These are phyloP conservation scores for Dicerorhinus sumatrensis DNA, from an alignment of 2,113 vertebrate genomes.

Conservation along the genomic window DNA sequence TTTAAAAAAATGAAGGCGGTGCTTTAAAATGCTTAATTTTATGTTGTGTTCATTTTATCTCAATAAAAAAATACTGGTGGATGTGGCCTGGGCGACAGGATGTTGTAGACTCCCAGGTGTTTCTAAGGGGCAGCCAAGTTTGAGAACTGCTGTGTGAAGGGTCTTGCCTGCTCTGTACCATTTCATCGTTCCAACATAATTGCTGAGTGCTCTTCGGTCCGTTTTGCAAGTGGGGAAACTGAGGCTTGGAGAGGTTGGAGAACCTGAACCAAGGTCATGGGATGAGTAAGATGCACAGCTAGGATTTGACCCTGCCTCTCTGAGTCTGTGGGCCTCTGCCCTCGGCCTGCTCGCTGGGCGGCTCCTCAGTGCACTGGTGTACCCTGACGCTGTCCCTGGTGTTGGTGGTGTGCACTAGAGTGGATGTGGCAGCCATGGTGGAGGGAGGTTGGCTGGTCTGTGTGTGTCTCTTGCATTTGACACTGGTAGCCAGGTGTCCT, in stretches of 20 bases:
- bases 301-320: not conserved
- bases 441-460: not conserved
- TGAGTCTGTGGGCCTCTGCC: not conserved
- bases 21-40: not conserved
- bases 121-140: not conserved
- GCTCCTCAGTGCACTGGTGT: accelerated
- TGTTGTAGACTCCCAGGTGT: not conserved
- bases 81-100: accelerated
- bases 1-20: not conserved
- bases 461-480: not conserved
- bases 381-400: no score
- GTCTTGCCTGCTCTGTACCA: not conserved
- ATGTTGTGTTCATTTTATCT: not conserved
- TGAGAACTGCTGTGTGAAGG: not conserved
- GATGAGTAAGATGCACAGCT: not conserved
- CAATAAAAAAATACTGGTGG: not conserved
- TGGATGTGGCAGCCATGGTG: accelerated
- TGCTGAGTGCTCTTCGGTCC: not conserved
- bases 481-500: not conserved
- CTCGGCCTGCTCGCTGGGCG: not conserved
- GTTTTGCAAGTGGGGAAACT: not conserved
- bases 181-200: not conserved
- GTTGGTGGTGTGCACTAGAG: no score
- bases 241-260: not conserved
- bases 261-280: not conserved